Conservation (phyloP, 2,888 invertebrate species). For the Epistrophe grossulariae region DNA sequence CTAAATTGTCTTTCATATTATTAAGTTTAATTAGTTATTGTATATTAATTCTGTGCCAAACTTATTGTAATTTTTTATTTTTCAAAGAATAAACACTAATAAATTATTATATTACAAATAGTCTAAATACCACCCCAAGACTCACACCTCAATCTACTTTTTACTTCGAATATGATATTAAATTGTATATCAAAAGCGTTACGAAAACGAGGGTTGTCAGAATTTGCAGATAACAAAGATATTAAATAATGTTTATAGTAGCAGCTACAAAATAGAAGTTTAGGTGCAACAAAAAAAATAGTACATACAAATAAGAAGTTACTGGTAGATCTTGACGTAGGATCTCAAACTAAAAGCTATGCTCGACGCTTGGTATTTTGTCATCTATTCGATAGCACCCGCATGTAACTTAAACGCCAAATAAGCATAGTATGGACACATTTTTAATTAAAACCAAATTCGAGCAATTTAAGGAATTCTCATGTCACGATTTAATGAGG, state of each 20-base stretch:
- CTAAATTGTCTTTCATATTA: conserved; percentile 63
- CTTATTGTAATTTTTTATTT: conserved; percentile 13
- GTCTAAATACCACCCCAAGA: not conserved
- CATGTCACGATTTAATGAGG: conserved; percentile 86
- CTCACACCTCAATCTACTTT: not conserved
- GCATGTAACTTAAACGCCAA: conserved; percentile 16
- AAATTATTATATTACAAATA: conserved; percentile 15
- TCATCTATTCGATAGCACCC: conserved; percentile 15
- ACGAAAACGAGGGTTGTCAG: not conserved
- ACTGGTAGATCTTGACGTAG: not conserved
- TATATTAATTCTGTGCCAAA: conserved; percentile 55
- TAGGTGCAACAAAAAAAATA: not conserved
- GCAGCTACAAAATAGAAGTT: not conserved
- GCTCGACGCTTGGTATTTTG: conserved; percentile 7
- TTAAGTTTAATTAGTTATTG: conserved; percentile 31
- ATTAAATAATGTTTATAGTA: not conserved
- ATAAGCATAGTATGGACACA: conserved; percentile 3
- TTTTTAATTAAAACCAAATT: conserved; percentile 11
- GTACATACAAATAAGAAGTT: not conserved
- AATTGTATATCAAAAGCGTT: not conserved
- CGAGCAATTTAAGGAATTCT: conserved; percentile 84
- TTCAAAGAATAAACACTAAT: conserved; percentile 29
- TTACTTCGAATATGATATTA: not conserved
- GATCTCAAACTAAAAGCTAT: not conserved
- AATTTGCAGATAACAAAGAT: not conserved